Conservation (phyloP, 1,140 invertebrate species). For the Telenomus remus region DNA sequence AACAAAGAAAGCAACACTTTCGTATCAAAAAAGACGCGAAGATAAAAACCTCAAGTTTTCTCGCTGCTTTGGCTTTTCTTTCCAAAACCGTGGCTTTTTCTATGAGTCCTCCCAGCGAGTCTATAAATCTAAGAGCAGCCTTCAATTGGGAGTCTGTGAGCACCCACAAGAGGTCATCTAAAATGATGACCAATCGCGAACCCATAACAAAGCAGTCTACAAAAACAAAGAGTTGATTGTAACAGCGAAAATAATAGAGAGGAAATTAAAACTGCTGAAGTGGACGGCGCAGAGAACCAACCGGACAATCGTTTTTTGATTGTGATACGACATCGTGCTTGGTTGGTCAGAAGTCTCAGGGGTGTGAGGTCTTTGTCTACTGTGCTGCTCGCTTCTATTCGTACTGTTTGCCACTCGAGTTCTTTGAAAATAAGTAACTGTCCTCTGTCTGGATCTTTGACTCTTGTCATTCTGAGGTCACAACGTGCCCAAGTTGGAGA, state of each 20-base stretch:
- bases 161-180: conserved; percentile 98
- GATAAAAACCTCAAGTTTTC: conserved; percentile 86
- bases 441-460: conserved; percentile 91
- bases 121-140: conserved; percentile 94
- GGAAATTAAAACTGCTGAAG: no score
- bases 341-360: conserved; percentile 93
- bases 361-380: conserved; percentile 89
- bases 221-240: conserved; percentile 7
- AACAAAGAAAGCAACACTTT: no score
- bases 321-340: conserved; percentile 95
- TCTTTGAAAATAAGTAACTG: conserved; percentile 98
- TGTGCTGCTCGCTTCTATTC: conserved; percentile 93
- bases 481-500: conserved; percentile 90
- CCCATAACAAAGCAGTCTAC: conserved; percentile 95
- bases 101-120: conserved; percentile 91
- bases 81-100: conserved; percentile 88
- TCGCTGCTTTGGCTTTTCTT: conserved; percentile 90
- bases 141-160: conserved; percentile 97
- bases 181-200: conserved; percentile 91
- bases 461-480: conserved; percentile 89
- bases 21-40: not conserved
- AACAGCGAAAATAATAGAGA: no score
- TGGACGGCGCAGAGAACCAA: conserved; percentile 63
- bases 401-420: conserved; percentile 96
- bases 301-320: conserved; percentile 95